Evolutionary conservation across 1,140 invertebrate species (phyloP), one percentile per base, ranked within the genome.

Genomic region (Apis laboriosa): DNA sequence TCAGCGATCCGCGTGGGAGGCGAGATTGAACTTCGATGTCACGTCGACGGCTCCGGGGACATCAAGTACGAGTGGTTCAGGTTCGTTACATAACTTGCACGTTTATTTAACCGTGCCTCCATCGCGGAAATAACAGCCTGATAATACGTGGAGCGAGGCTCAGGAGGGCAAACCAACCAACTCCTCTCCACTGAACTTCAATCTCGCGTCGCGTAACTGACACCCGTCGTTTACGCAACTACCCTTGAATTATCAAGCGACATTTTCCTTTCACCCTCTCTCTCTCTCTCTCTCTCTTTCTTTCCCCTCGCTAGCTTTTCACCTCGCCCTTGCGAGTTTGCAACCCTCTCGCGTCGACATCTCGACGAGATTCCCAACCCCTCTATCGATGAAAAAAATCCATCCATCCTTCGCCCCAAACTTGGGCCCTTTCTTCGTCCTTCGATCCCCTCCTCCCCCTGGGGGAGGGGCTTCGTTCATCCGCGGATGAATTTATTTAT

Each of bases 61-160:
- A 95, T 97, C 66, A 94, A 95, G 84, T 96, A 96, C 88, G 95
- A 97, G 90, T 98, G 97, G 97, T 97, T 96, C 94, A 95, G 95
- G 96, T 96, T 91, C 91, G 94, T 88, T 80, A 13, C 71, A 53
- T 71, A 71, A 81, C 80, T 76, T 56, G 15, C n/a, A 56, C 34
- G 34, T 13, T 60, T 79, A 85, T 85, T 87, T 80, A 84, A 13
- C 77, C 56, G 71, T 51, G 51, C 43, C 49, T 9, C 13, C 34
- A 34, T 34, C 34, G 34, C 34, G 34, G 71, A 43, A 53, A 51
- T 56, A 82, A 83, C 63, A 43, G 64, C 19, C 24, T n/a, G 58
- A 63, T 86, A 80, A 67, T 74, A n/a, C 61, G n/a, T 12, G n/a
- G 53, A 34, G 13, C 19, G 73, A 80, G 28, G 55, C 13, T 28